phyloP scores from a whole-genome alignment of 2,797 vertebrate genomes.

The Astyanax mexicanus region DNA sequence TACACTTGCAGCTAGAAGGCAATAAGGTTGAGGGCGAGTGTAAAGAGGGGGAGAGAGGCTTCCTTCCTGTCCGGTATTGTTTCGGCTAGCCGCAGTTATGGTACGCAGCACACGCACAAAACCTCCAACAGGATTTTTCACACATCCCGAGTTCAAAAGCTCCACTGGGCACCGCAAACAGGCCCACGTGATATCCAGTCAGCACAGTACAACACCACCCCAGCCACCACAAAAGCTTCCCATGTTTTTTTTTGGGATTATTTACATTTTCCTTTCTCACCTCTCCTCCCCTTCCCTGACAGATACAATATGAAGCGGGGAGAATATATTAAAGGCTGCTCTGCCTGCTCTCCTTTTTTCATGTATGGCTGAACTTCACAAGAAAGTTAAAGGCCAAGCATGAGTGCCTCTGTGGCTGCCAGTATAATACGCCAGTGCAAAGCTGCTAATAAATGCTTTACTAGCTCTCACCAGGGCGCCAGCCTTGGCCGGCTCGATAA shows the following conservation, averaged over 20 bases:
- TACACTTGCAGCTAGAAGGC: conserved; percentile 45
- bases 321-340: conserved; percentile 75
- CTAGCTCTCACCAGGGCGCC: conserved; percentile 90
- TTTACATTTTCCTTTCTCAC: conserved; percentile 69
- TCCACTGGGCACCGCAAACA: conserved; percentile 71
- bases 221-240: conserved; percentile 51
- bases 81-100: conserved; percentile 76
- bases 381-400: conserved; percentile 96
- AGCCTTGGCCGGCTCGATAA: conserved; percentile 65
- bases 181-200: conserved; percentile 73
- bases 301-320: conserved; percentile 77
- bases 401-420: conserved; percentile 89
- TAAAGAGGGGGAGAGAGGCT: conserved; percentile 27
- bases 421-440: conserved; percentile 94
- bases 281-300: conserved; percentile 52
- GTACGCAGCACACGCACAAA: conserved; percentile 80
- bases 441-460: conserved; percentile 97
- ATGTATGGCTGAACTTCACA: conserved; percentile 91
- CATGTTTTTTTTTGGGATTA: conserved; percentile 55
- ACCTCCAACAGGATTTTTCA: conserved; percentile 76
- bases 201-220: conserved; percentile 68
- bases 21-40: conserved; percentile 27
- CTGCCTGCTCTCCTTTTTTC: conserved; percentile 69
- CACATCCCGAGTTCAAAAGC: conserved; percentile 77
- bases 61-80: conserved; percentile 71